phyloP scores from a whole-genome alignment of 2,797 vertebrate species.

The Amblyopsis hoosieri region DNA sequence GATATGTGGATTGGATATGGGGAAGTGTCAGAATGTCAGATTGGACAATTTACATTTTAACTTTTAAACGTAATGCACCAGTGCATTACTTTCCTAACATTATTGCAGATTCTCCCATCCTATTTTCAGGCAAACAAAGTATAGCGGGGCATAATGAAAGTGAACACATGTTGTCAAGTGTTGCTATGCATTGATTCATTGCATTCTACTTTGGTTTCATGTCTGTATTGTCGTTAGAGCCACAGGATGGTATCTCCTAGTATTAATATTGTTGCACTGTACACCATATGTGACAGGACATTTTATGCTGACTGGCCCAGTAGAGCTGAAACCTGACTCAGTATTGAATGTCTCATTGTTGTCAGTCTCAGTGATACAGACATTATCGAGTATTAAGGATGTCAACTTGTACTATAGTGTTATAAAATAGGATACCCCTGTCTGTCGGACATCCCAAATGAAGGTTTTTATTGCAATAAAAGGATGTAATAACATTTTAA shows the following conservation, averaged over 20 bases:
- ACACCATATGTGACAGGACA: slow-evolving; percentile 27
- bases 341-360: slow-evolving; percentile 58
- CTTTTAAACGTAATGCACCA: too few relatives aligned
- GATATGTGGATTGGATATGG: too few relatives aligned
- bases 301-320: slow-evolving; percentile 49
- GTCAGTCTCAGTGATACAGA: slow-evolving; percentile 52
- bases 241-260: slow-evolving; percentile 37
- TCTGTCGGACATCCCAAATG: slow-evolving; percentile 33
- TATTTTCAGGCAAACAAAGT: slow-evolving; percentile 1
- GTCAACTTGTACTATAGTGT: slow-evolving; percentile 22
- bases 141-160: slow-evolving; percentile 3
- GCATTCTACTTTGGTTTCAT: slow-evolving; percentile 38
- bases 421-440: slow-evolving; percentile 62
- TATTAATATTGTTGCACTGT: slow-evolving; percentile 37
- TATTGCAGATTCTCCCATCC: not conserved
- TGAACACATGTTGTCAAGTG: slow-evolving; percentile 29
- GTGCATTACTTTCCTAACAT: slow-evolving; percentile 21
- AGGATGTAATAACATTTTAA: not conserved
- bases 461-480: slow-evolving; percentile 8
- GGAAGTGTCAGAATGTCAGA: too few relatives aligned
- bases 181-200: slow-evolving; percentile 54
- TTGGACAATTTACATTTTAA: too few relatives aligned
- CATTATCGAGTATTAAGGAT: slow-evolving; percentile 51
- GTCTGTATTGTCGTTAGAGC: slow-evolving; percentile 43
- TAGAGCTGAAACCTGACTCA: slow-evolving; percentile 51